These are phyloP conservation scores for Cheiracanthium punctorium DNA, from an alignment of 2,888 invertebrate species.

Conservation along the genomic window DNA sequence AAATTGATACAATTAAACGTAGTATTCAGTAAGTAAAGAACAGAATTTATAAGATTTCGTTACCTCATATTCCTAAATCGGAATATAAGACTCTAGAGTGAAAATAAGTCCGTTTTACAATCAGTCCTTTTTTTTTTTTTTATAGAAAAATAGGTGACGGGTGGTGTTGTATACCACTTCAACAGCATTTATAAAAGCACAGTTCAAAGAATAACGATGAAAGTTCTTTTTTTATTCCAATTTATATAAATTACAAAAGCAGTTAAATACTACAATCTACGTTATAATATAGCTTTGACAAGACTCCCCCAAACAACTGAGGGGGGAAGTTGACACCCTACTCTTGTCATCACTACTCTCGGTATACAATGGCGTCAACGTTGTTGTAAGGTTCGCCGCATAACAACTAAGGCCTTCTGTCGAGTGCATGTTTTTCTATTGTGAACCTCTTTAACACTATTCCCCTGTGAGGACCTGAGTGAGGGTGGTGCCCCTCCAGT, in stretches of 20 bases:
- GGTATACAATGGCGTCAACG: neutral
- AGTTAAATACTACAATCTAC: neutral
- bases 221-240: neutral
- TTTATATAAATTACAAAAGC: neutral
- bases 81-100: no score
- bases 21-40: no score
- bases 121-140: no score
- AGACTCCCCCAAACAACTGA: constrained; percentile 28
- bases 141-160: no score
- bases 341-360: constrained; percentile 32
- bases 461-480: constrained; percentile 24
- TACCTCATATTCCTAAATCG: no score
- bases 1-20: no score
- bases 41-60: no score
- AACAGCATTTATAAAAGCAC: no score
- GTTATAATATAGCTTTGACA: constrained; percentile 2
- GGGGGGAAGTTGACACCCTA: constrained; percentile 20
- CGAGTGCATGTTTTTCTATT: constrained; percentile 34
- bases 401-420: constrained; percentile 61
- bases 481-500: constrained; percentile 3
- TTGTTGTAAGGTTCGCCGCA: constrained; percentile 66
- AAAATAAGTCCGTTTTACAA: no score
- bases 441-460: no score
- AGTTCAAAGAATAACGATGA: no score
- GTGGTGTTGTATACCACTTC: no score